Conservation (phyloP, 2,888 invertebrate genomes). For the Drosophila melanosoma region DNA sequence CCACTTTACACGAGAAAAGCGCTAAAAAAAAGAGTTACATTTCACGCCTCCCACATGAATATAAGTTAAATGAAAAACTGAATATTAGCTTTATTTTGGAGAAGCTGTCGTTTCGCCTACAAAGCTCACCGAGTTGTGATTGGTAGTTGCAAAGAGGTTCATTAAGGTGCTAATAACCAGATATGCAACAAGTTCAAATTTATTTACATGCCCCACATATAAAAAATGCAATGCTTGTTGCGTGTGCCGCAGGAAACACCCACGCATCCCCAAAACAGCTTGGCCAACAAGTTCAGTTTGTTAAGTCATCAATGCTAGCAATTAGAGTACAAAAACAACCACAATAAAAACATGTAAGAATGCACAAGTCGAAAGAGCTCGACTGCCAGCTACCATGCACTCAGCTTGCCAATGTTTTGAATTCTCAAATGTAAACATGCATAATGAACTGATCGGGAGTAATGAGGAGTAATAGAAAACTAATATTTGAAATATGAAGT, state of each 20-base stretch:
- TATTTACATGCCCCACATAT: constrained; percentile 3
- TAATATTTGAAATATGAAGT: not conserved
- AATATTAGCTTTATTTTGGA: constrained; percentile 40
- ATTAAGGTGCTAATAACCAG: constrained; percentile 70
- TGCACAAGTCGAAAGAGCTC: not conserved
- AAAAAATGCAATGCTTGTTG: constrained; percentile 37
- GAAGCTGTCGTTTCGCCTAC: constrained; percentile 15
- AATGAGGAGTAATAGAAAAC: not conserved
- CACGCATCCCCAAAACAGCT: constrained; percentile 21
- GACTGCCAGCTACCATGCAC: not conserved
- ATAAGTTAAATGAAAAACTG: constrained; percentile 31
- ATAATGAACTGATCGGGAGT: too few species aligned
- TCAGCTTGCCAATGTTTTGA: not conserved
- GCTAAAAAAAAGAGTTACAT: constrained; percentile 32
- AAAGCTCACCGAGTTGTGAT: constrained; percentile 47
- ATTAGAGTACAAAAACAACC: constrained; percentile 33
- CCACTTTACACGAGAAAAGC: constrained; percentile 39
- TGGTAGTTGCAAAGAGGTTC: constrained; percentile 71
- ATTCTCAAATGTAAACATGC: not conserved
- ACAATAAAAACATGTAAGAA: not conserved
- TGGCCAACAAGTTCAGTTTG: constrained; percentile 35
- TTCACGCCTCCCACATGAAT: constrained; percentile 70
- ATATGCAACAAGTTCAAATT: constrained; percentile 51
- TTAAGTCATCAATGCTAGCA: constrained; percentile 45
- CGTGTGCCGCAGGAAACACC: constrained; percentile 68